Evolutionary conservation across 2,888 invertebrate genomes (phyloP).

Genomic region (Cephus nigrinus): DNA sequence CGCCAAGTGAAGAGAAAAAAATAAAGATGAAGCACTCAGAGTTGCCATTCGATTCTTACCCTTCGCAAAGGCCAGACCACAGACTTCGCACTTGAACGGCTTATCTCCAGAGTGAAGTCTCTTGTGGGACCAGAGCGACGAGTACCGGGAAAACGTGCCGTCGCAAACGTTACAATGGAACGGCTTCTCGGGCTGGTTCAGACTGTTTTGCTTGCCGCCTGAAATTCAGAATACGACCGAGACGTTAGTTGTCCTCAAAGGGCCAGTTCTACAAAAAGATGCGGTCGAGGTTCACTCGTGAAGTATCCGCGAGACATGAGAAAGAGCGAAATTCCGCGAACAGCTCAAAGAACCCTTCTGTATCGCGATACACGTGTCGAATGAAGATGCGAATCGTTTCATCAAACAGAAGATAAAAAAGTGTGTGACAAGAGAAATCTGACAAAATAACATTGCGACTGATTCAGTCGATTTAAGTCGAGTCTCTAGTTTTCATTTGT

Average conservation of each 20-base stretch:
- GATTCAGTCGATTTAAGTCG: neutral
- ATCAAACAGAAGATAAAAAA: neutral
- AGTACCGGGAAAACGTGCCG: conserved; percentile 83
- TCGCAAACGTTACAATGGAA: conserved; percentile 91
- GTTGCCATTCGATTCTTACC: conserved; percentile 61
- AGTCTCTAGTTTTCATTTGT: neutral
- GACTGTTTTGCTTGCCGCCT: conserved; percentile 65
- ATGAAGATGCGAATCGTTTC: neutral
- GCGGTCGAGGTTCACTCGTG: conserved; percentile 29
- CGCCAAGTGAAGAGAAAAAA: neutral
- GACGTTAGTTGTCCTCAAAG: conserved; percentile 61
- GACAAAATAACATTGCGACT: neutral
- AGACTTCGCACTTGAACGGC: conserved; percentile 89
- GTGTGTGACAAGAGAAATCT: neutral
- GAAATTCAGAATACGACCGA: conserved; percentile 55
- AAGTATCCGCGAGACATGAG: conserved; percentile 29
- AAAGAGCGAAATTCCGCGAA: conserved; percentile 15
- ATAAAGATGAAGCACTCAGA: neutral
- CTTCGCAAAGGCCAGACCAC: conserved; percentile 88
- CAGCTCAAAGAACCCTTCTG: neutral
- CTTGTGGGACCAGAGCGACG: conserved; percentile 90
- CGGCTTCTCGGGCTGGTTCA: conserved; percentile 77
- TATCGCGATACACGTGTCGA: conserved; percentile 1
- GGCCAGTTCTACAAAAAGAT: conserved; percentile 61
- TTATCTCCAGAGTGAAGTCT: conserved; percentile 86